These are phyloP conservation scores for Cordylochernes scorpioides DNA, from an alignment of 2,888 invertebrate genomes.

Conservation along the genomic window DNA sequence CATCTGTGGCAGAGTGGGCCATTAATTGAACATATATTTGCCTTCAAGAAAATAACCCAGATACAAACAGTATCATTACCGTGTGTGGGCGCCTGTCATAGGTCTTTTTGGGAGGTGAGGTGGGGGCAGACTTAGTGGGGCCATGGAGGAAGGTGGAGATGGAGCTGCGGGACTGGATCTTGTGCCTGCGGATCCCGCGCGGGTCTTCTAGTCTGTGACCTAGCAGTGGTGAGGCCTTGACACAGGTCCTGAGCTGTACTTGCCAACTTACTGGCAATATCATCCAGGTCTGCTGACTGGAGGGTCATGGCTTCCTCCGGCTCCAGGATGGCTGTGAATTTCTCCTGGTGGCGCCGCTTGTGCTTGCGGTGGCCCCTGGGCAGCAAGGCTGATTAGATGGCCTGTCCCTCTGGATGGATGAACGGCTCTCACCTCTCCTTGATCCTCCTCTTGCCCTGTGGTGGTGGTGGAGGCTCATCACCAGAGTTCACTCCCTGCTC, in stretches of 20 bases:
- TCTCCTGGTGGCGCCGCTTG: constrained; percentile 7
- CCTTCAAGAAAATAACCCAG: too few relatives aligned
- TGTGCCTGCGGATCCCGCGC: constrained; percentile 23
- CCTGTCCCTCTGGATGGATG: too few relatives aligned
- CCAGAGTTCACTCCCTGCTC: too few relatives aligned
- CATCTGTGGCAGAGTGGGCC: too few relatives aligned
- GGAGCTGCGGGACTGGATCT: constrained; percentile 16
- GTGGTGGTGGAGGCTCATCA: too few relatives aligned
- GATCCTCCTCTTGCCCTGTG: too few relatives aligned
- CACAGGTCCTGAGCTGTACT: not conserved
- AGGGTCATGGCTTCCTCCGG: constrained; percentile 40
- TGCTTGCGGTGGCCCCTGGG: too few relatives aligned
- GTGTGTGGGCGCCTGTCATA: constrained; percentile 72
- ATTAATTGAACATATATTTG: too few relatives aligned
- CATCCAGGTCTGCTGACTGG: constrained; percentile 49
- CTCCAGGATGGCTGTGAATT: constrained; percentile 20
- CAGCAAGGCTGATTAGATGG: too few relatives aligned
- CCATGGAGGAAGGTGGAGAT: constrained; percentile 19
- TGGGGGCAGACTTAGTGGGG: too few relatives aligned
- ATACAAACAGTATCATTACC: too few relatives aligned
- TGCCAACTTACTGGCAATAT: constrained; percentile 33
- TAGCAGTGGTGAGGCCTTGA: constrained; percentile 13
- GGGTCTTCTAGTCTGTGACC: constrained; percentile 28
- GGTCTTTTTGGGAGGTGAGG: constrained; percentile 35
- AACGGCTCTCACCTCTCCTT: too few relatives aligned